These are phyloP conservation scores for Drosophila rubida DNA, from an alignment of 2,888 invertebrate species.

Conservation along the genomic window DNA sequence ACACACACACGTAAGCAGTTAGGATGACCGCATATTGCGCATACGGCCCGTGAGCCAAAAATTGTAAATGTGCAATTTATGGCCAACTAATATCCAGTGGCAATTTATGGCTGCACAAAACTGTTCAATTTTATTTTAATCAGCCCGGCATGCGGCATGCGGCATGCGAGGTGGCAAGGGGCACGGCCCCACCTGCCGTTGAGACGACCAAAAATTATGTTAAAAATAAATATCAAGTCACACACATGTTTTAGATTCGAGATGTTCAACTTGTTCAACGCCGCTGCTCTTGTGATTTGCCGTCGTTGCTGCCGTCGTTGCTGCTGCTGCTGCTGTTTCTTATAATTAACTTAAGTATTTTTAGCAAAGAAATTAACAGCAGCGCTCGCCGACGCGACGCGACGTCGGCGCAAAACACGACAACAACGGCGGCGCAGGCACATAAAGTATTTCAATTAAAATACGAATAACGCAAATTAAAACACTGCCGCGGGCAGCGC, in stretches of 20 bases:
- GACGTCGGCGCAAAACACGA: conserved; percentile 5
- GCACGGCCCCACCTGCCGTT: conserved; percentile 25
- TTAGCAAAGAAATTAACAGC: conserved; percentile 65
- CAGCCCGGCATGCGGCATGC: neutral
- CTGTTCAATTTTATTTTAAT: conserved; percentile 32
- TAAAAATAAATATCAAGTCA: conserved; percentile 77
- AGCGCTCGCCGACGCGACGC: too few relatives aligned
- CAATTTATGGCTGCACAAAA: conserved; percentile 60
- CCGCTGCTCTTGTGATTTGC: neutral
- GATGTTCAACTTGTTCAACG: conserved; percentile 45
- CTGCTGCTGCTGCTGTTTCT: conserved; percentile 47
- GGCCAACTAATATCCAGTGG: conserved; percentile 58
- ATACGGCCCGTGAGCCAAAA: conserved; percentile 58
- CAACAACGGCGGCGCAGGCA: conserved; percentile 26
- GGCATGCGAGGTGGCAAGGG: conserved; percentile 6
- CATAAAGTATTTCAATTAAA: conserved; percentile 70
- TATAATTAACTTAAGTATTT: conserved; percentile 79
- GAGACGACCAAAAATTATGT: conserved; percentile 30
- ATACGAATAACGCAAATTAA: conserved; percentile 53
- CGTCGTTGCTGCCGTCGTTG: conserved; percentile 3
- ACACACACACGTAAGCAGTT: neutral
- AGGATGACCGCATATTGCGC: conserved; percentile 44
- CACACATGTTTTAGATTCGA: conserved; percentile 78
- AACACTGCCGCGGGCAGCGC: conserved; percentile 27
- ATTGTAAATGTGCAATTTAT: conserved; percentile 57